A percentile compares a stretch with the other conserved stretches of the same genome.
phyloP scores from a whole-genome alignment of 2,113 vertebrate species.

The Pterocles gutturalis region DNA sequence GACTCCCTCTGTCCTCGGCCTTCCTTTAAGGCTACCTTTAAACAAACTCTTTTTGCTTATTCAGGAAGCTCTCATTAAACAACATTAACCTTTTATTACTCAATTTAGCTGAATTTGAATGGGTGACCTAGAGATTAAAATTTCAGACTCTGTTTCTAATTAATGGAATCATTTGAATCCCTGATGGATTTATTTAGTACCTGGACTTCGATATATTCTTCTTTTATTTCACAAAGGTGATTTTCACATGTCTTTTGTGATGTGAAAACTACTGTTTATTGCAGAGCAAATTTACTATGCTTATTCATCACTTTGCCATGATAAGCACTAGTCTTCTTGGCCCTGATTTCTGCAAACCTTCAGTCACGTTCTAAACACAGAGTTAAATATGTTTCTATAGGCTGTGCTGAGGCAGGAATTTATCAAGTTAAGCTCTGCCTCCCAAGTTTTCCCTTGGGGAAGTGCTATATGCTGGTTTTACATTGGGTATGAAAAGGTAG shows the following conservation, averaged over 20 bases:
- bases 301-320: not conserved
- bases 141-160: not conserved
- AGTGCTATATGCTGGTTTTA: not conserved
- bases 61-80: not conserved
- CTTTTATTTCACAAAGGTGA: not conserved
- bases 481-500: not conserved
- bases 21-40: not conserved
- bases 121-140: not conserved
- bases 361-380: not conserved
- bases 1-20: not conserved
- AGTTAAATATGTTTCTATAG: not conserved
- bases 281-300: not conserved
- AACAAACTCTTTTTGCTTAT: not conserved
- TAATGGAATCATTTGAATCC: not conserved
- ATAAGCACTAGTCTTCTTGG: not conserved
- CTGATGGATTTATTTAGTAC: not conserved
- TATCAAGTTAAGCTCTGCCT: not conserved
- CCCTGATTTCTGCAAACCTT: not conserved
- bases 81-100: conserved; percentile 20
- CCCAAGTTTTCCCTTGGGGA: not conserved
- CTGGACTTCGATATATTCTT: not conserved
- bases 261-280: not conserved
- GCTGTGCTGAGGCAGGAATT: not conserved
- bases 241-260: not conserved
- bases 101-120: conserved; percentile 12